Base-by-base conservation (phyloP, 1,140 invertebrate species). In the Drosophila malerkotliana region DNA sequence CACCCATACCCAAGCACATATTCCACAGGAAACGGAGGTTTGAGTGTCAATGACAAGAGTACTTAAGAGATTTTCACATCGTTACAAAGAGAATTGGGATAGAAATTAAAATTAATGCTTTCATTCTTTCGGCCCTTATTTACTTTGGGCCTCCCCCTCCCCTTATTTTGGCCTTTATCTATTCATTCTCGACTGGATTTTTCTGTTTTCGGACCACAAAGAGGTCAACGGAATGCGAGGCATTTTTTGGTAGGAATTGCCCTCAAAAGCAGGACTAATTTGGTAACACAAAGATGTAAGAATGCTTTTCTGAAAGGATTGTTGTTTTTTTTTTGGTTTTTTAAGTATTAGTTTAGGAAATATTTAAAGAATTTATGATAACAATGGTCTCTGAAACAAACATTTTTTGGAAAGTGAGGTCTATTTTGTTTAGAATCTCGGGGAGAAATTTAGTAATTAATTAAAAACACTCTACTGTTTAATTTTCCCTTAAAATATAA, bases 31-130 rank as follows among this genome's bases (percentile, higher is more conserved):
- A 69, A 48, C 41, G 37, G 58, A 48, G 84, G 83, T 88, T 76
- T 88, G 79, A 83, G 83, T 88, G 83, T 89, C 84, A 90, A 90
- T 89, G 84, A 89, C 84, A 89, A 90, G 80, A 89, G 84, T 89
- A 84, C 84, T 89, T 89, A 89, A 89, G 85, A 89, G 84, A 89
- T 89, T 89, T 89, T 90, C 84, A 90, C 84, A 89, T 89, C 80
- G 85, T 89, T 89, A 89, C 84, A 90, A 85, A 78, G 74, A 80
- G 84, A 89, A 89, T 89, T 89, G 84, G 79, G 77, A 71, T 78
- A 89, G 74, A 89, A 89, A 89, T 89, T 89, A 89, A 89, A 89
- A 89, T 89, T 89, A 89, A 89, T 89, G 84, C 73, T 84, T 89
- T 60, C 64, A 56, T 61, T 66, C 44, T 45, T 15, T 45, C 18